Evolutionary conservation across 2,113 vertebrate genomes (phyloP).

Genomic region (Microcebus lehilahytsara): DNA sequence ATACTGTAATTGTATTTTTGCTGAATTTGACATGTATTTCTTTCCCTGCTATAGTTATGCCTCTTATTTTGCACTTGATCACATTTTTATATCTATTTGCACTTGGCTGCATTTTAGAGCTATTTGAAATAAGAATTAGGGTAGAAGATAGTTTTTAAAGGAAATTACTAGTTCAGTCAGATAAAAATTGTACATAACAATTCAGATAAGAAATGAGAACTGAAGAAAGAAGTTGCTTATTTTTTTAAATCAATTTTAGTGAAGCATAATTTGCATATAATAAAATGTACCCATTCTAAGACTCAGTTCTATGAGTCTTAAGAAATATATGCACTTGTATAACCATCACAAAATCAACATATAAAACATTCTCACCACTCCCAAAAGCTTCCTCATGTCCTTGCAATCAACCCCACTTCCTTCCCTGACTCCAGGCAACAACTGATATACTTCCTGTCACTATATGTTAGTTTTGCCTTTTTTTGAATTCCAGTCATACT

Average conservation of each 20-base stretch:
- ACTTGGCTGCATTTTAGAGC: background rate
- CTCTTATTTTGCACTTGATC: background rate
- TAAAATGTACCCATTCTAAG: background rate
- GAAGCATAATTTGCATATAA: background rate
- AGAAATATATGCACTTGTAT: background rate
- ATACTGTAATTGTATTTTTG: background rate
- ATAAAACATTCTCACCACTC: background rate
- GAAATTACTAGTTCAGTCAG: background rate
- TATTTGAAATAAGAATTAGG: background rate
- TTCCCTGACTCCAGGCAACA: background rate
- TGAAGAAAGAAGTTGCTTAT: background rate
- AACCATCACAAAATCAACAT: background rate
- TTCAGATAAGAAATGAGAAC: background rate
- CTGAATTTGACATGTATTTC: background rate
- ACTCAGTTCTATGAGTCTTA: background rate
- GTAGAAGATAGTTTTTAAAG: background rate
- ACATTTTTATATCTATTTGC: background rate
- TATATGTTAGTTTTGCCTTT: background rate
- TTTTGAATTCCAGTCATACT: background rate
- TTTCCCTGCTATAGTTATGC: background rate
- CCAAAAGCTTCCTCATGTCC: background rate
- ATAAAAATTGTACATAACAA: background rate
- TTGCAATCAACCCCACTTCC: background rate
- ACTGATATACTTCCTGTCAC: background rate
- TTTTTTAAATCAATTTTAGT: background rate